Evolutionary conservation across 2,888 invertebrate species (phyloP).

Genomic region (Reticulitermes lucifugus): DNA sequence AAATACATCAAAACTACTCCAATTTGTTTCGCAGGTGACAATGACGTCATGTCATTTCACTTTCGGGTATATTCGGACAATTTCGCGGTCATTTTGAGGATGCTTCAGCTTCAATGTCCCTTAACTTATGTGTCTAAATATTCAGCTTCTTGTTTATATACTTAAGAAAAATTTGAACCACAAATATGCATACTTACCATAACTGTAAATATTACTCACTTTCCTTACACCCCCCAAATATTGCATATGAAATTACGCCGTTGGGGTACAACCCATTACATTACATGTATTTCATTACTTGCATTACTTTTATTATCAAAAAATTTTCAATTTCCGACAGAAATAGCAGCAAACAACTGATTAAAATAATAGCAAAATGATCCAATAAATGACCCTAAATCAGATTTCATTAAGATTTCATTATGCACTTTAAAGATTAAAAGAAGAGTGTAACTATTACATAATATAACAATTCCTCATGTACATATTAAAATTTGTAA

Average conservation of each 20-base stretch:
- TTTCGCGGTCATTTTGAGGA: conserved; percentile 53
- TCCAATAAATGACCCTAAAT: background rate
- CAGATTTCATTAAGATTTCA: background rate
- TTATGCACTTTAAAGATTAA: too few relatives aligned
- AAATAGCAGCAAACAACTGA: background rate
- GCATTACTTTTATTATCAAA: background rate
- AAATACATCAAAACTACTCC: conserved; percentile 50
- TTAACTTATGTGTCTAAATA: background rate
- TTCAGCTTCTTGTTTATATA: background rate
- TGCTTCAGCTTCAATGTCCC: background rate
- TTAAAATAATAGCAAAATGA: background rate
- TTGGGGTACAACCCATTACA: background rate
- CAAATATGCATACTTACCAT: background rate
- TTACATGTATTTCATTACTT: background rate
- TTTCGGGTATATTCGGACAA: conserved; percentile 55
- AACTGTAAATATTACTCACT: background rate
- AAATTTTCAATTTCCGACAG: background rate
- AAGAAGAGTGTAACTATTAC: too few relatives aligned
- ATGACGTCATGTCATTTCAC: conserved; percentile 55
- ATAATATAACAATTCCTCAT: too few relatives aligned
- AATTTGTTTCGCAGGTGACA: conserved; percentile 48
- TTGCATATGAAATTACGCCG: background rate
- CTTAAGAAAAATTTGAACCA: too few relatives aligned
- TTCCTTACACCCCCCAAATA: background rate
- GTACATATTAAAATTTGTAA: too few relatives aligned